Evolutionary conservation across 2,797 vertebrate species (phyloP).

Genomic region (Hippoglossus hippoglossus): DNA sequence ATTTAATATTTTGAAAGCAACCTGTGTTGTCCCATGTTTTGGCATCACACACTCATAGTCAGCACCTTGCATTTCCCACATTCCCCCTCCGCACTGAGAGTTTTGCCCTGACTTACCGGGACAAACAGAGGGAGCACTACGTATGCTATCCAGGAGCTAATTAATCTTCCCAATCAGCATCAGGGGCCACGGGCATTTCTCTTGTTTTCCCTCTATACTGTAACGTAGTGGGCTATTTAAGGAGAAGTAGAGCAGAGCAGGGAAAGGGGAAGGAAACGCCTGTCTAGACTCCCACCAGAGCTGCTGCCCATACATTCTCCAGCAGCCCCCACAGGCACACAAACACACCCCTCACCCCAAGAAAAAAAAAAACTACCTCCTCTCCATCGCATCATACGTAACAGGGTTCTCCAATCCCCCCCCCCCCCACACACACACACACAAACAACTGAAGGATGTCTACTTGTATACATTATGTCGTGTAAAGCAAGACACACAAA

Average conservation of each 20-base stretch:
- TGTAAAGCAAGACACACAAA: constrained; percentile 32
- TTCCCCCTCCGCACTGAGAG: constrained; percentile 13
- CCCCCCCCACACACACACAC: not conserved
- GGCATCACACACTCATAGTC: constrained; percentile 5
- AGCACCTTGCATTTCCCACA: constrained; percentile 35
- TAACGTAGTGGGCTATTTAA: constrained; percentile 78
- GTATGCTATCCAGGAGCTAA: constrained; percentile 74
- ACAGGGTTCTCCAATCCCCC: not conserved
- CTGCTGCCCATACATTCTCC: constrained; percentile 81
- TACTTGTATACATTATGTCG: constrained; percentile 22
- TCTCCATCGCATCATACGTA: constrained; percentile 33
- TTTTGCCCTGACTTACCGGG: constrained; percentile 50
- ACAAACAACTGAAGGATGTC: constrained; percentile 21
- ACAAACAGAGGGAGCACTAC: constrained; percentile 74
- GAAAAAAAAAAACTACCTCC: constrained; percentile 21
- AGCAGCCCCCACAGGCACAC: constrained; percentile 75
- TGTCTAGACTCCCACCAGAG: constrained; percentile 86
- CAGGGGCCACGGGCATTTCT: constrained; percentile 80
- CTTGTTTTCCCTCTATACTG: constrained; percentile 79
- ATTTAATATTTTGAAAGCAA: constrained; percentile 4
- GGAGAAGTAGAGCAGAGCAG: constrained; percentile 83
- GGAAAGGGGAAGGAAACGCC: constrained; percentile 85
- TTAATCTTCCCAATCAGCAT: constrained; percentile 88
- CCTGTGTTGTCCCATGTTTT: not conserved
- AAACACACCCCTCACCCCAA: constrained; percentile 50